Percentiles rank a stretch among this genome's conserved stretches.
Evolutionary conservation across 2,113 vertebrate species (phyloP).

Genomic region (Sardina pilchardus): DNA sequence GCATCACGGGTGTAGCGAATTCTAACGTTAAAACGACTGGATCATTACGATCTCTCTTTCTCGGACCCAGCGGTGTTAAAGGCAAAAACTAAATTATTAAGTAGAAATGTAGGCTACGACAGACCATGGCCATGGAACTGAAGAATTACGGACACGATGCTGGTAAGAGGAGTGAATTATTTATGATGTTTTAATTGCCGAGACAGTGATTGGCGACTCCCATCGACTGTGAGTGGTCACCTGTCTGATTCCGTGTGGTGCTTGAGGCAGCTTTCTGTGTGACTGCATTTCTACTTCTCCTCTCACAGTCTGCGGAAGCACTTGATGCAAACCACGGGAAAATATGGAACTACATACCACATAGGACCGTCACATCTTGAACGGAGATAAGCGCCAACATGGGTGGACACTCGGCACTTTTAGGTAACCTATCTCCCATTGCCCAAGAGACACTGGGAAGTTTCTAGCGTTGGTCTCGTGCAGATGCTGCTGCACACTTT

Average conservation of each 20-base stretch:
- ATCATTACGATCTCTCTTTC: background rate
- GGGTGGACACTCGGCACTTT: slow-evolving; percentile 28
- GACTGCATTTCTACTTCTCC: slow-evolving; percentile 13
- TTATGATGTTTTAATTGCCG: slow-evolving; percentile 41
- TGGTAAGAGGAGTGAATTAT: slow-evolving; percentile 37
- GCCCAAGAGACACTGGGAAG: slow-evolving; percentile 16
- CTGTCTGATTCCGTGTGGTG: slow-evolving; percentile 38
- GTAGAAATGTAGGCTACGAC: background rate
- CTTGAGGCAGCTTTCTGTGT: slow-evolving; percentile 12
- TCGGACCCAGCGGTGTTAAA: background rate
- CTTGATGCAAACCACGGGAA: background rate
- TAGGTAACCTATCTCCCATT: slow-evolving; percentile 29
- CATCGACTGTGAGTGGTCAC: slow-evolving; percentile 34
- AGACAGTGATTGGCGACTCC: slow-evolving; percentile 32
- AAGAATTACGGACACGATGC: background rate
- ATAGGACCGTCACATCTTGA: slow-evolving; percentile 19
- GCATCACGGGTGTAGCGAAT: background rate
- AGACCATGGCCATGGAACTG: background rate
- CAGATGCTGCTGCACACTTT: slow-evolving; percentile 24
- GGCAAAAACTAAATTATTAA: background rate
- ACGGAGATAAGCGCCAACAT: slow-evolving; percentile 25
- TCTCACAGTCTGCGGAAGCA: background rate
- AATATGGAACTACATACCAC: slow-evolving; percentile 19
- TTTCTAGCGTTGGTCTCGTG: slow-evolving; percentile 17
- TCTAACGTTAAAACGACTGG: background rate